Base-by-base conservation (phyloP, 1,140 invertebrate genomes). In the Holcopasites calliopsidis region DNA sequence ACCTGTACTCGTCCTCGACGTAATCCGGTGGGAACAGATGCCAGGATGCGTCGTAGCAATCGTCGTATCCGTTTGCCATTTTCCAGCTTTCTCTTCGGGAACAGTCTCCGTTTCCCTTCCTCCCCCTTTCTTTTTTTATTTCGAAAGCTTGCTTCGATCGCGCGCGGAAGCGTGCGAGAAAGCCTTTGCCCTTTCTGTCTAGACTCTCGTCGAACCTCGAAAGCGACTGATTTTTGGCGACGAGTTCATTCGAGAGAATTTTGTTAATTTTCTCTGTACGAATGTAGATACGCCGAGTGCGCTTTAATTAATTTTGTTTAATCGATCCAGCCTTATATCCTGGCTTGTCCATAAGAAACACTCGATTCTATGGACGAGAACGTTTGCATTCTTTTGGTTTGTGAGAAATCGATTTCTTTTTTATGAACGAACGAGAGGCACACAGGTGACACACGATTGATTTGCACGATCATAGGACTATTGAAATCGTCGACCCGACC, bases 1-100 rank as follows among this genome's bases (percentile, higher is more conserved):
- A 93, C 90, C 92, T 89, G 79, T 93, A 93, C 77, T 94, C 93
- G 35, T 92, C 91, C 23, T 95, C 94, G 54, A 93, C 92, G 87
- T 95, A 95, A 89, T 95, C 94, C 79, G 94, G 94, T 10, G 94
- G 94, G 70, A 94, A 93, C 54, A 94, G 92, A 76, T 94, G 92
- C 94, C 94, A 95, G 77, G 92, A 92, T 79, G 93, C 92, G 83
- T 95, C 94, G 82, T 95, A 95, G 76, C 91, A 93, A 73, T 94
- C 94, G 79, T 94, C 90, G 69, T 90, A 92, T 77, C 88, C 88
- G 28, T 88, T 83, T 61, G 88, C 79, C 90, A 91, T 91, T 76
- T 77, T 76, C 50, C 80, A 69, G 16, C 33, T 13, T 52, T 26
- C 50, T 72, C 44, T 40, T 74, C 28, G 21, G 7, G 11, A n/a